A percentile compares a stretch with the other conserved stretches of the same genome.
These are phyloP conservation scores for Brienomyrus brachyistius DNA, from an alignment of 2,113 vertebrate genomes.

Conservation along the genomic window DNA sequence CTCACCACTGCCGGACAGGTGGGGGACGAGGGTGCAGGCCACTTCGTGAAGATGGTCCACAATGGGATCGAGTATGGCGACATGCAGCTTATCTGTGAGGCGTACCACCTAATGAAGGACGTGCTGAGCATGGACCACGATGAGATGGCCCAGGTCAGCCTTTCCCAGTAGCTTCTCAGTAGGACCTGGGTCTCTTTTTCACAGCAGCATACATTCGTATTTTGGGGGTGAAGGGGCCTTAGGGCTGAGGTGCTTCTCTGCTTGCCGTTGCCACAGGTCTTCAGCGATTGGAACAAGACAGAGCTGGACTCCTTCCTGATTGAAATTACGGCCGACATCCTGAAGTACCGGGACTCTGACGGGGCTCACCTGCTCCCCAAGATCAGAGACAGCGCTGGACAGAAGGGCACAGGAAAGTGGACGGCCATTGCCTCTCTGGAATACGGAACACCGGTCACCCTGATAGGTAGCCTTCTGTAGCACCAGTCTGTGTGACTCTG, in stretches of 20 bases:
- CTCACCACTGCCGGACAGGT: constrained; percentile 69
- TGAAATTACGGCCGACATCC: constrained; percentile 91
- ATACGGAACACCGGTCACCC: constrained; percentile 85
- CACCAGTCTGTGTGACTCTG: neutral
- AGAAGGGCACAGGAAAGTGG: constrained; percentile 98
- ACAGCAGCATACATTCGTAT: neutral
- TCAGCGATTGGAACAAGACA: constrained; percentile 89
- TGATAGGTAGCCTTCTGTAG: constrained; percentile 73
- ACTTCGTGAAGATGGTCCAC: constrained; percentile 99
- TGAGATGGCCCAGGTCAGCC: constrained; percentile 80
- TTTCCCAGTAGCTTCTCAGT: neutral
- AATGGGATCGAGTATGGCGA: constrained; percentile 98
- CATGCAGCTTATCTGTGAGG: constrained; percentile 98
- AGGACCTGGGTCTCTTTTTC: neutral
- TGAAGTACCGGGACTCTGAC: constrained; percentile 75
- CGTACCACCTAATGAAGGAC: constrained; percentile 97
- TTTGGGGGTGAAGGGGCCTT: neutral
- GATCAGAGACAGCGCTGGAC: constrained; percentile 88
- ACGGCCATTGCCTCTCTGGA: constrained; percentile 90
- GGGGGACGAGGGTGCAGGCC: constrained; percentile 87
- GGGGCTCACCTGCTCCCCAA: constrained; percentile 81
- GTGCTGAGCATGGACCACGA: constrained; percentile 77
- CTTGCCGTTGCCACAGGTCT: constrained; percentile 56
- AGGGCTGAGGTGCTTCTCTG: neutral
- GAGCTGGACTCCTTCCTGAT: constrained; percentile 96